A percentile compares a stretch with the other conserved stretches of the same genome.
Conservation (phyloP, 2,113 vertebrate species). For the Notarius quadriscutis region DNA sequence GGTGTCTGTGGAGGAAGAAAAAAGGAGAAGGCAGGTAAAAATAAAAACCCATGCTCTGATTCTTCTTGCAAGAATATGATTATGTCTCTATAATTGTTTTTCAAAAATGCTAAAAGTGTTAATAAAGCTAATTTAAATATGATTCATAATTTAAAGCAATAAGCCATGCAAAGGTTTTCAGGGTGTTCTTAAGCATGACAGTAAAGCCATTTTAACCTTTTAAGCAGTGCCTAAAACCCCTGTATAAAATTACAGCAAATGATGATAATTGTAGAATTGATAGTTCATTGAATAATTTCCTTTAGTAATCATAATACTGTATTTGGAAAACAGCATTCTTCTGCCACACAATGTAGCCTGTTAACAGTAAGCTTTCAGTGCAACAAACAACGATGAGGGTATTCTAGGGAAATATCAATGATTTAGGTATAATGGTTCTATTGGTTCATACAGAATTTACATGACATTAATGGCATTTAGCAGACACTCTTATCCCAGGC, state of each 20-base stretch:
- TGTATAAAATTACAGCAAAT: not conserved
- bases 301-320: not conserved
- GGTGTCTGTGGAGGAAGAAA: slow-evolving; percentile 59
- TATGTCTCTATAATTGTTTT: slow-evolving; percentile 21
- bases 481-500: too few relatives aligned
- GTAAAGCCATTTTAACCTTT: too few relatives aligned
- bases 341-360: not conserved
- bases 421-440: not conserved
- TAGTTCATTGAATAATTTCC: too few relatives aligned
- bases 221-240: not conserved
- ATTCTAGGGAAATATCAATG: not conserved
- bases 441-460: not conserved
- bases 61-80: not conserved
- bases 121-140: not conserved
- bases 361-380: not conserved
- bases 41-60: not conserved
- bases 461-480: too few relatives aligned
- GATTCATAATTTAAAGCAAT: not conserved
- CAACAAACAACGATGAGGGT: not conserved
- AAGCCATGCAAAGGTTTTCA: not conserved
- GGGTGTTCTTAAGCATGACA: not conserved
- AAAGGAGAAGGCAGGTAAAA: slow-evolving; percentile 60
- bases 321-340: not conserved
- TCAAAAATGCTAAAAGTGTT: not conserved
- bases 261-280: not conserved